Evolutionary conservation across 2,888 invertebrate genomes (phyloP).

Genomic region (Nephrotoma appendiculata): DNA sequence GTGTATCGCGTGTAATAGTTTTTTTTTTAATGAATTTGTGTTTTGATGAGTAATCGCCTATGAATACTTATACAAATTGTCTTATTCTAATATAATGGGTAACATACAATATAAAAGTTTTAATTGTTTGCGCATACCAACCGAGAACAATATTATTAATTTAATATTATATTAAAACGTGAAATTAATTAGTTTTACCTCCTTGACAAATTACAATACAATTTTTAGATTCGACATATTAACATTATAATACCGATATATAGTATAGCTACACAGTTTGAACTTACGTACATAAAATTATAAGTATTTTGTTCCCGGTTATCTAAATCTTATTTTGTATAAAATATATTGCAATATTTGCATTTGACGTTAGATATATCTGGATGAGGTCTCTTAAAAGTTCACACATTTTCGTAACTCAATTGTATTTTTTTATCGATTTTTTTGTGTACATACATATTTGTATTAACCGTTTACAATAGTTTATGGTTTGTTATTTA

Average conservation of each 20-base stretch:
- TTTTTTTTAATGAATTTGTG: neutral
- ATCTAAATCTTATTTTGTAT: neutral
- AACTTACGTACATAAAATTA: neutral
- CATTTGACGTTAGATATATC: neutral
- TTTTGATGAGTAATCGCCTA: neutral
- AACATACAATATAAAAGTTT: neutral
- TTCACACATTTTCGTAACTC: neutral
- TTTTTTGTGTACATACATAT: neutral
- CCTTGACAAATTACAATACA: neutral
- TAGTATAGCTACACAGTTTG: neutral
- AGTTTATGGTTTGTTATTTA: neutral
- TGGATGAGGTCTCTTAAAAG: neutral
- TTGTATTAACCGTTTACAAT: neutral
- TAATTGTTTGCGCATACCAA: neutral
- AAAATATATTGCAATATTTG: neutral
- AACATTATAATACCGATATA: no score
- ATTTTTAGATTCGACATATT: no score
- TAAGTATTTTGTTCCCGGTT: neutral
- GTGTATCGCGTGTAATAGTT: neutral
- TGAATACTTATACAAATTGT: neutral
- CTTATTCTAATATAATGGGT: neutral
- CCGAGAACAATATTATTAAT: neutral
- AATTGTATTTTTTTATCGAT: neutral
- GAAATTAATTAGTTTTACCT: neutral
- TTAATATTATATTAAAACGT: neutral